phyloP scores from a whole-genome alignment of 2,113 vertebrate genomes.

The Cavia porcellus region DNA sequence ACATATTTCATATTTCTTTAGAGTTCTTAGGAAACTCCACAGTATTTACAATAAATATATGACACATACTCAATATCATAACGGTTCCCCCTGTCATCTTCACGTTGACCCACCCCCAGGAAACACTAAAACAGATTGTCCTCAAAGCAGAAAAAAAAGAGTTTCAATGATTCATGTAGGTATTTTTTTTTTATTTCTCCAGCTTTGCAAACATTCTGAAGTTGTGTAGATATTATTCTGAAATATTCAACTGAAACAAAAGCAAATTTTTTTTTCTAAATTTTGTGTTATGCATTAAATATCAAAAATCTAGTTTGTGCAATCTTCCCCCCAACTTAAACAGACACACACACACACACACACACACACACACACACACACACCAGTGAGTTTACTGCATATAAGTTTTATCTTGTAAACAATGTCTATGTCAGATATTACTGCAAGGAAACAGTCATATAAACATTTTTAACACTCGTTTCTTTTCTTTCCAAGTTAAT shows the following conservation, averaged over 20 bases:
- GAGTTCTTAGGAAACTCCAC: neutral
- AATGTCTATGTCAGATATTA: constrained; percentile 13
- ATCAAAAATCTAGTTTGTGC: constrained; percentile 2
- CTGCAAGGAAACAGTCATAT: neutral
- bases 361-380: neutral
- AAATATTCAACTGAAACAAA: neutral
- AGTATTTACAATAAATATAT: constrained; percentile 14
- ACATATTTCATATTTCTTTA: neutral
- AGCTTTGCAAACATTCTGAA: neutral
- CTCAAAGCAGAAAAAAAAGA: constrained; percentile 43
- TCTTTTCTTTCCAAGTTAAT: neutral
- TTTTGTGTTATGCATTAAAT: constrained; percentile 13
- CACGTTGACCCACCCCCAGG: neutral
- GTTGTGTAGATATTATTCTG: constrained; percentile 24
- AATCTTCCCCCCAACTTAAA: neutral
- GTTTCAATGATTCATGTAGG: no score
- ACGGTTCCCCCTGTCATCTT: neutral
- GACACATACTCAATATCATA: neutral
- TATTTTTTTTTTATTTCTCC: constrained; percentile 69
- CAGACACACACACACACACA: neutral
- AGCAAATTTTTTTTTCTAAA: constrained; percentile 10
- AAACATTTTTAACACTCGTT: constrained; percentile 46
- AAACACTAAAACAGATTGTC: constrained; percentile 23
- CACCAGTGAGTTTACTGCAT: neutral
- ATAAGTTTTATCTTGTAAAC: constrained; percentile 28